A percentile compares a stretch with the other conserved stretches of the same genome.
These are phyloP conservation scores for Phrynocephalus vlangalii DNA, from an alignment of 2,797 vertebrate species.

Conservation along the genomic window DNA sequence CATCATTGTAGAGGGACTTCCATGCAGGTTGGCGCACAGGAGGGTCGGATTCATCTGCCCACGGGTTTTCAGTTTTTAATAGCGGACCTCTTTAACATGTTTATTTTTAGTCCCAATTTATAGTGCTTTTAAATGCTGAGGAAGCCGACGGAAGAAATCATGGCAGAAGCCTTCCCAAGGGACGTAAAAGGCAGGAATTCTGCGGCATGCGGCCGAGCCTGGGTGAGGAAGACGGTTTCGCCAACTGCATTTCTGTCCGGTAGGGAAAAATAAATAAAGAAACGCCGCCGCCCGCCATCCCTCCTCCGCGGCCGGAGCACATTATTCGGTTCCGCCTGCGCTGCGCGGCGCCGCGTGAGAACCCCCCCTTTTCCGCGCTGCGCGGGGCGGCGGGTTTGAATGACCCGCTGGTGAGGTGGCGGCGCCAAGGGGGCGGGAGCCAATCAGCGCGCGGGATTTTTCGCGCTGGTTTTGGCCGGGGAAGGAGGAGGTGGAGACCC, in stretches of 20 bases:
- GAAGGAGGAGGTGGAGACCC: conserved; percentile 70
- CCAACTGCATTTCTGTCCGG: not conserved
- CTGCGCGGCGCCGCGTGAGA: conserved; percentile 34
- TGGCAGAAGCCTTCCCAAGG: not conserved
- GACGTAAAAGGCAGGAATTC: too few relatives aligned
- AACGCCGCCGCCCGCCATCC: conserved; percentile 17
- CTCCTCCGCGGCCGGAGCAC: not conserved
- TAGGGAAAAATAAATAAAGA: too few relatives aligned
- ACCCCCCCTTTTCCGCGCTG: conserved; percentile 26
- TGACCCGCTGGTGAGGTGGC: conserved; percentile 84
- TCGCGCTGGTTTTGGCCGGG: conserved; percentile 92
- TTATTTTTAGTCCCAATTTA: not conserved
- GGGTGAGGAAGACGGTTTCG: too few relatives aligned
- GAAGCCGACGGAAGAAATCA: not conserved
- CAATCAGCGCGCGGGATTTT: conserved; percentile 94
- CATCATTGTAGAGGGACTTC: not conserved
- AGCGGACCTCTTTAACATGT: not conserved
- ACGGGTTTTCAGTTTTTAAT: not conserved
- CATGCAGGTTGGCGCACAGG: not conserved
- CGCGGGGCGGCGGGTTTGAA: conserved; percentile 83
- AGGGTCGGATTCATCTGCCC: not conserved
- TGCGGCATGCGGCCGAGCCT: too few relatives aligned
- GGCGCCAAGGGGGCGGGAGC: conserved; percentile 77
- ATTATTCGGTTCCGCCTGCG: not conserved
- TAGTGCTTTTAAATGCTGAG: not conserved